Evolutionary conservation across 1,140 invertebrate genomes (phyloP), one percentile per base, ranked within the genome.

Genomic region (Proctacanthus coquilletti): DNA sequence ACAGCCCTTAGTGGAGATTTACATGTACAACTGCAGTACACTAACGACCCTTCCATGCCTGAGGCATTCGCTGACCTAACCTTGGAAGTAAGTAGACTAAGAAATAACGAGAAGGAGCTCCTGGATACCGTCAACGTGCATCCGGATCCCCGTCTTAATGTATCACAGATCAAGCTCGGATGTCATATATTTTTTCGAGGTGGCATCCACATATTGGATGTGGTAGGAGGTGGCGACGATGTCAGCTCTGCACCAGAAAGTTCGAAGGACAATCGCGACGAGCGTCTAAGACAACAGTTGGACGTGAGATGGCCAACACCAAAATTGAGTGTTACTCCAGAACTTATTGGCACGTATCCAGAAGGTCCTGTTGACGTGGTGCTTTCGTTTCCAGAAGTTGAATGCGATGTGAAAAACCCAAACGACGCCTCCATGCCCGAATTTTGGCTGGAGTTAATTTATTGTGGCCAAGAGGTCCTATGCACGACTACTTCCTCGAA

Each of bases 231-330:
- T 39, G 37, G 40, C 34, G 15, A 55, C 46, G 5, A 48, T 40
- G 15, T 30, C 10, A 29, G 6, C 30, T 20, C 8, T 11, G 30
- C 25, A 9, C 21, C 23, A 27, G 14, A 21, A 34, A 13, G n/a
- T 6, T 31, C 3, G 18, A 27, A 29, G 30, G 21, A 34, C 17
- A 34, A 23, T 15, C 17, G 13, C 3, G 56, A 59, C 36, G 56
- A 58, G 40, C 45, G 53, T 3, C 25, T 59, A n/a, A 33, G 44
- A 20, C 53, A 60, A 33, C 56, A 53, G 1, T 44, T 60, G 8
- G 80, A 85, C 42, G 81, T 86, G 11, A 68, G 77, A 61, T 86
- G 82, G 82, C 81, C 81, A 3, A 69, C 65, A 25, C 75, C 77
- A 2, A 73, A 71, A 41, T 56, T 86, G 37, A 68, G 68, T 11